Conservation (phyloP, 2,797 vertebrate species). For the Poecilia wingei region DNA sequence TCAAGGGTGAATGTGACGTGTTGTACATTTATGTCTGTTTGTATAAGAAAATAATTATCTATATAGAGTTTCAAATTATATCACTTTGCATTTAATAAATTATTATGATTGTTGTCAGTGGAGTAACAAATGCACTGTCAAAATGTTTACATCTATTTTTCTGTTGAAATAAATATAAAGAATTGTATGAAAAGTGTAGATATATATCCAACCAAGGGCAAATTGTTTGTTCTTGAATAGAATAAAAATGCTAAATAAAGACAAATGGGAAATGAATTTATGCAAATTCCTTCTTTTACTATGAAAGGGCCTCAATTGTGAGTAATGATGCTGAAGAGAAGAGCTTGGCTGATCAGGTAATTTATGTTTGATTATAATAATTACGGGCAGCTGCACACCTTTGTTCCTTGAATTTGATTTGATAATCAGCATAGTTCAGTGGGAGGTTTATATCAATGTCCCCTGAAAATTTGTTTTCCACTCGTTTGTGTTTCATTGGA, state of each 20-base stretch:
- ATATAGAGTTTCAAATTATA: slow-evolving; percentile 38
- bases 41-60: slow-evolving; percentile 37
- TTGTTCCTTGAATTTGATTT: slow-evolving; percentile 1
- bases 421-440: not conserved
- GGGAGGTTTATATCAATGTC: not conserved
- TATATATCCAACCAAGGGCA: slow-evolving; percentile 33
- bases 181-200: slow-evolving; percentile 53
- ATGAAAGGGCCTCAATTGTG: not conserved
- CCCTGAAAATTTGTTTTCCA: not conserved
- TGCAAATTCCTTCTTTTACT: slow-evolving; percentile 4
- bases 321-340: not conserved
- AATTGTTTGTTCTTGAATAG: slow-evolving; percentile 42
- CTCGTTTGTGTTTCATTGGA: not conserved
- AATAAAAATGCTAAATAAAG: slow-evolving; percentile 55
- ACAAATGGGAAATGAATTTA: slow-evolving; percentile 27
- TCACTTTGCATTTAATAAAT: slow-evolving; percentile 44
- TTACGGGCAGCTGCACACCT: not conserved
- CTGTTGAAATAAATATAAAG: slow-evolving; percentile 33
- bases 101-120: slow-evolving; percentile 62
- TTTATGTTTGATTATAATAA: not conserved
- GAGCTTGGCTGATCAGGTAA: not conserved
- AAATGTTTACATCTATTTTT: slow-evolving; percentile 66
- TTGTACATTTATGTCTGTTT: slow-evolving; percentile 56
- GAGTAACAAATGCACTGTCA: slow-evolving; percentile 68
- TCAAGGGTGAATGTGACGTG: slow-evolving; percentile 63